These are phyloP conservation scores for Eupeodes corollae DNA, from an alignment of 1,140 invertebrate genomes.

Conservation along the genomic window DNA sequence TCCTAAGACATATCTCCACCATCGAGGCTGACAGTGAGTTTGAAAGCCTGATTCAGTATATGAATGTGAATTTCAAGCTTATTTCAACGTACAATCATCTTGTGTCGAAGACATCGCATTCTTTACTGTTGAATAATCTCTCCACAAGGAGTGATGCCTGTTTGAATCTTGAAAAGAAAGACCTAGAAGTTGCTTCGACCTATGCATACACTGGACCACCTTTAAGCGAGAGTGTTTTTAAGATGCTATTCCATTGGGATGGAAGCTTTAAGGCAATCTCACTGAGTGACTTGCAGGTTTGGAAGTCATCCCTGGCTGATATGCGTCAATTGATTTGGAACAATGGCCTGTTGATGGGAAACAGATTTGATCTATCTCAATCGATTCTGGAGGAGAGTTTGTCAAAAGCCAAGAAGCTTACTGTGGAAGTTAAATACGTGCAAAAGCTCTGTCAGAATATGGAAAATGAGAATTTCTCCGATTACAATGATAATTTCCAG, in stretches of 20 bases:
- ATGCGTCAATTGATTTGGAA: conserved; percentile 25
- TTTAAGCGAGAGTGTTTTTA: conserved; percentile 14
- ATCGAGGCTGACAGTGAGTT: conserved; percentile 6
- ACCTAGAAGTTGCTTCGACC: conserved; percentile 14
- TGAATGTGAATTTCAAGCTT: conserved; percentile 18
- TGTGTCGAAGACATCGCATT: conserved; percentile 11
- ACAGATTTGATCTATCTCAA: background rate
- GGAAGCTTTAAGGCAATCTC: conserved; percentile 25
- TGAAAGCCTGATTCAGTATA: conserved; percentile 6
- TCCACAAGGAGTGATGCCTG: conserved; percentile 14
- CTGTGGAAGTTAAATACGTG: conserved; percentile 18
- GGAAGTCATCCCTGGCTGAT: conserved; percentile 18
- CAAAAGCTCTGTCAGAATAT: conserved; percentile 1
- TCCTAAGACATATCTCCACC: conserved; percentile 2
- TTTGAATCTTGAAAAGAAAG: conserved; percentile 4
- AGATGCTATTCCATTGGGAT: conserved; percentile 16
- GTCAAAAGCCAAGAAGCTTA: conserved; percentile 12
- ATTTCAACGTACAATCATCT: conserved; percentile 18
- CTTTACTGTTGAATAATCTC: conserved; percentile 22
- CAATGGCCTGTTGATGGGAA: conserved; percentile 13
- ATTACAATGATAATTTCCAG: conserved; percentile 11
- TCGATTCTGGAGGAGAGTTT: conserved; percentile 8
- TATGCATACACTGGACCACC: conserved; percentile 20
- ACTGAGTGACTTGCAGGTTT: conserved; percentile 20
- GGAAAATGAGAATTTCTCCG: conserved; percentile 7